Base-by-base conservation (phyloP, 2,113 vertebrate genomes). In the Pelobates fuscus region DNA sequence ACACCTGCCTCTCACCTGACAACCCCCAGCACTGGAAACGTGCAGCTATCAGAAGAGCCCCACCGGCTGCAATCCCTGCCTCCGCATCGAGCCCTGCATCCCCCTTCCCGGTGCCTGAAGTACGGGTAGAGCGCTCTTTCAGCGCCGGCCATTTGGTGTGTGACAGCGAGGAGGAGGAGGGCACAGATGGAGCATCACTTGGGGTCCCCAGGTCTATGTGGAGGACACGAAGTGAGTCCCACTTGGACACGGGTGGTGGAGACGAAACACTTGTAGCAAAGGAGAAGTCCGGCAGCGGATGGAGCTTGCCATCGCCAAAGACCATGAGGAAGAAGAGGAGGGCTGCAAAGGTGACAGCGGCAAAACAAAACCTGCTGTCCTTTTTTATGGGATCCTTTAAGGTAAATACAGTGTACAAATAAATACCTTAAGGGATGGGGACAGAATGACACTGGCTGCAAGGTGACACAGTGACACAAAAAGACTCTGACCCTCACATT, bases 251-350 rank as follows among this genome's bases (percentile, higher is more conserved):
- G 6, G 78, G 61, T 5, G 71, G 64, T 26, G 4, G 52, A 29
- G 64, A 30, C 0, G 20, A 62, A 65, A 0, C 37, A 20, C 11
- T 72, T 3, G 52, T 62, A 11, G 41, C 57, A 26, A 69, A 32
- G 41, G 57, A 78, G 11, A 71, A 74, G 61, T 64, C 81, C 17
- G 67, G 75, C 60, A 82, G 81, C 2, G 81, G 81, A 12, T 82
- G 81, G 81, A 82, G 81, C 15, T 64, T 82, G 67, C 81, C 81
- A 0, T 82, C 81, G 2, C 81, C 81, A 4, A 82, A 82, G 52
- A 79, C 81, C 3, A 29, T 82, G 61, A 67, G 81, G 69, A 82
- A 82, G 54, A 78, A 77, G 5, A 71, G 75, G 0, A 71, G 65
- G 6, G 8, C 75, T 11, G 81, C 62, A 11, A 78, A 61, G 30